These are phyloP conservation scores for Gallinago solitaria DNA, from an alignment of 2,797 vertebrate genomes.

Conservation along the genomic window DNA sequence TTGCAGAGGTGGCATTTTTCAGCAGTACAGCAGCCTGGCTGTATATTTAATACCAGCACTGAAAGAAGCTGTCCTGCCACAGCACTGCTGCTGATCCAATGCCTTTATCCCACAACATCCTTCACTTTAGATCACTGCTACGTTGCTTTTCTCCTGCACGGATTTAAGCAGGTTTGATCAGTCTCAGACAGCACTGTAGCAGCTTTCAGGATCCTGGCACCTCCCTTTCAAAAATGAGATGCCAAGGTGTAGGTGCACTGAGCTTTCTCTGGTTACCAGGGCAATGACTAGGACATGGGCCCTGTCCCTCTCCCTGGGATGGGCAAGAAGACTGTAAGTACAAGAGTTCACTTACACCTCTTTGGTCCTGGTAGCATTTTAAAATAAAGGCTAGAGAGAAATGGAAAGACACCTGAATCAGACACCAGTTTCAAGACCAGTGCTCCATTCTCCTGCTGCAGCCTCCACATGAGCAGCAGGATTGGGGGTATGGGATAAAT, in stretches of 20 bases:
- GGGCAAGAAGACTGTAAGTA: neutral
- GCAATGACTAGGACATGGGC: neutral
- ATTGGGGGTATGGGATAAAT: neutral
- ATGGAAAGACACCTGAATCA: neutral
- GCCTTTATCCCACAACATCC: accelerated
- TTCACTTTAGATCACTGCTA: neutral
- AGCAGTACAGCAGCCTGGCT: neutral
- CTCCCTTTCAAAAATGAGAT: neutral
- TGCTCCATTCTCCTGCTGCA: neutral
- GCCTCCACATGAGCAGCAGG: accelerated
- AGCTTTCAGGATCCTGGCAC: neutral
- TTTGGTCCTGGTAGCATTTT: neutral
- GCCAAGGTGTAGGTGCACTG: neutral
- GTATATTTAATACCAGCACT: neutral
- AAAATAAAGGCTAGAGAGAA: neutral
- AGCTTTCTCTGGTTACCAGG: neutral
- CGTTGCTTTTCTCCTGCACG: neutral
- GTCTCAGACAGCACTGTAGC: neutral
- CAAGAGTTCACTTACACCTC: neutral
- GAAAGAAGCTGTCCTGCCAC: neutral
- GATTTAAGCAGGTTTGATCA: neutral
- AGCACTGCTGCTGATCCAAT: neutral
- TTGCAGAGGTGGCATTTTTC: neutral
- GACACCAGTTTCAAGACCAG: neutral
- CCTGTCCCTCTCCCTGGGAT: neutral